These are phyloP conservation scores for Henricia sp. DNA, from an alignment of 53 echinoderm and acorn worm species.

Conservation along the genomic window DNA sequence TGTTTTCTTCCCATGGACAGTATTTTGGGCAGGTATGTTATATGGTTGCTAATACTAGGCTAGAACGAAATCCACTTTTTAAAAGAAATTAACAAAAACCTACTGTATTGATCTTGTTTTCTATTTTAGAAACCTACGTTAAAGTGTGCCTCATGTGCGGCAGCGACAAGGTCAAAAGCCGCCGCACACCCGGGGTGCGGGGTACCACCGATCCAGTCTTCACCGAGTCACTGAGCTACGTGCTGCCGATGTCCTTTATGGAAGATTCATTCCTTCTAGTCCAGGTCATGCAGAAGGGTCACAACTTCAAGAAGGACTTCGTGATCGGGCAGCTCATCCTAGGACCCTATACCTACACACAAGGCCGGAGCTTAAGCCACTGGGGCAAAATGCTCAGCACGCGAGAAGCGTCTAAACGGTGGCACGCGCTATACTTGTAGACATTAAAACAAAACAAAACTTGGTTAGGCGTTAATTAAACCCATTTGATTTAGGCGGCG, in stretches of 20 bases:
- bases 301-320: slow-evolving; percentile 82
- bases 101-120: no score
- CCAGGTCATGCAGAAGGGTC: slow-evolving; percentile 87
- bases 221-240: slow-evolving; percentile 92
- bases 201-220: slow-evolving; percentile 89
- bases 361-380: slow-evolving; percentile 88
- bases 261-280: slow-evolving; percentile 81
- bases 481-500: no score
- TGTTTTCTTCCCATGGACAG: no score
- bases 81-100: no score
- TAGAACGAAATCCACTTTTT: no score
- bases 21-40: no score
- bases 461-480: no score
- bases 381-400: slow-evolving; percentile 95
- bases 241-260: slow-evolving; percentile 86
- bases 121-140: slow-evolving; percentile 88
- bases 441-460: no score
- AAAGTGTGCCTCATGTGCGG: slow-evolving; percentile 94
- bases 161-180: slow-evolving; percentile 91
- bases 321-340: slow-evolving; percentile 88
- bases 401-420: slow-evolving; percentile 87
- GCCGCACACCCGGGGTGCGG: slow-evolving; percentile 79
- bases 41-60: no score
- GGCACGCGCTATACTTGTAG: slow-evolving; percentile 92
- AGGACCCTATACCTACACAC: slow-evolving; percentile 91